These are phyloP conservation scores for Chloroceryle aenea DNA, from an alignment of 2,113 vertebrate genomes.

Conservation along the genomic window DNA sequence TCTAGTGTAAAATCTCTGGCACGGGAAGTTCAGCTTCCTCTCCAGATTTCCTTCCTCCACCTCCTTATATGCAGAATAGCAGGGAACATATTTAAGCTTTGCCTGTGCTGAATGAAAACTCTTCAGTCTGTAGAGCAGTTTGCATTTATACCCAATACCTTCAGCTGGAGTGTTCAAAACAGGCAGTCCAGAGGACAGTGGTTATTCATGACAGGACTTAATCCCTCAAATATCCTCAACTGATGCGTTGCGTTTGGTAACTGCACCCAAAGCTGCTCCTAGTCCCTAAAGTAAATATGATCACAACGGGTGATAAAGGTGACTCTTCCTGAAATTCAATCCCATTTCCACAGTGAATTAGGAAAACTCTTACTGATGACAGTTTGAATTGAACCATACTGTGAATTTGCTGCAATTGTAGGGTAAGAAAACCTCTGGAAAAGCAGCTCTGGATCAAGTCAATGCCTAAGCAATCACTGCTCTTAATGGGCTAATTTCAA, in stretches of 20 bases:
- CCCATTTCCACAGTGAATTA: neutral
- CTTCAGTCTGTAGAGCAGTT: neutral
- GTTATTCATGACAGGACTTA: neutral
- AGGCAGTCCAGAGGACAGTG: neutral
- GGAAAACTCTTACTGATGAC: neutral
- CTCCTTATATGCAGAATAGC: neutral
- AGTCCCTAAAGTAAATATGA: neutral
- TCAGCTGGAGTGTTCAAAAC: neutral
- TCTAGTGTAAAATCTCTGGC: constrained; percentile 34
- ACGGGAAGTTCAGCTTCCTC: constrained; percentile 57
- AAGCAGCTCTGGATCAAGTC: neutral
- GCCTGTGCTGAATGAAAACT: neutral
- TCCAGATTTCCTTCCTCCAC: constrained; percentile 61
- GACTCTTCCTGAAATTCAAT: neutral
- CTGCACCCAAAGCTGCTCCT: neutral
- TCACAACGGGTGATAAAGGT: neutral
- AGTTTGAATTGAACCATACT: neutral
- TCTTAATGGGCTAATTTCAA: neutral
- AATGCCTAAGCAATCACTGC: neutral
- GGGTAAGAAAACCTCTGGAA: neutral
- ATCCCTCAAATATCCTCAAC: neutral
- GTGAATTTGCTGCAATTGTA: neutral
- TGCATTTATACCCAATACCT: neutral
- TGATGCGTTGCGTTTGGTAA: neutral
- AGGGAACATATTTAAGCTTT: neutral